Percentiles rank a stretch among this genome's conserved stretches.
These are phyloP conservation scores for Galleria mellonella DNA, from an alignment of 1,140 invertebrate species.

Conservation along the genomic window DNA sequence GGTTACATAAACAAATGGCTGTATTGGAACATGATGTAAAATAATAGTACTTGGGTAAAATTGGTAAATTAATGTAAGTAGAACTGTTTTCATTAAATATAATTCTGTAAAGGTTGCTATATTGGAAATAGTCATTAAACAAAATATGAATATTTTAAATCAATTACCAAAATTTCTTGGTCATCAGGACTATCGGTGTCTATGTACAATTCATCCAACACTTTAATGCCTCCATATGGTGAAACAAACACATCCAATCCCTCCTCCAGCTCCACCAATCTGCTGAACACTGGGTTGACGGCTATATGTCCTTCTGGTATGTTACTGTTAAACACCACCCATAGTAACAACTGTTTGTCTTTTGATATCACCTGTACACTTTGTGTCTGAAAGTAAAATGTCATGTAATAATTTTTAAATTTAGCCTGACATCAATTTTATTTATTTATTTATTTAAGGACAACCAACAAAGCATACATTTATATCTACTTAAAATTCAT, in stretches of 20 bases:
- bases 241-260: slow-evolving; percentile 54
- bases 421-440: no score
- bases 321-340: slow-evolving; percentile 53
- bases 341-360: slow-evolving; percentile 50
- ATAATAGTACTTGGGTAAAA: no score
- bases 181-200: slow-evolving; percentile 70
- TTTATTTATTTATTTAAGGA: no score
- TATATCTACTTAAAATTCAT: no score
- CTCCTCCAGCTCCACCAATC: slow-evolving; percentile 48
- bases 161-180: slow-evolving; percentile 62
- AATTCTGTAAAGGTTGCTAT: no score
- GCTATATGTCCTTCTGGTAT: slow-evolving; percentile 53
- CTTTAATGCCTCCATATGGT: slow-evolving; percentile 45
- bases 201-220: slow-evolving; percentile 52
- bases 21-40: no score
- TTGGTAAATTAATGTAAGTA: no score
- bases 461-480: no score
- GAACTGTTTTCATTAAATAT: no score
- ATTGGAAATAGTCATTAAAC: no score
- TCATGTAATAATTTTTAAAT: no score
- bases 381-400: slow-evolving; percentile 31
- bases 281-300: slow-evolving; percentile 50
- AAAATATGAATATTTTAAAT: slow-evolving; percentile 29
- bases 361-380: slow-evolving; percentile 52
- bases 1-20: no score